Evolutionary conservation across 2,113 vertebrate genomes (phyloP), one percentile per base, ranked within the genome.

Genomic region (Sciurus niger): DNA sequence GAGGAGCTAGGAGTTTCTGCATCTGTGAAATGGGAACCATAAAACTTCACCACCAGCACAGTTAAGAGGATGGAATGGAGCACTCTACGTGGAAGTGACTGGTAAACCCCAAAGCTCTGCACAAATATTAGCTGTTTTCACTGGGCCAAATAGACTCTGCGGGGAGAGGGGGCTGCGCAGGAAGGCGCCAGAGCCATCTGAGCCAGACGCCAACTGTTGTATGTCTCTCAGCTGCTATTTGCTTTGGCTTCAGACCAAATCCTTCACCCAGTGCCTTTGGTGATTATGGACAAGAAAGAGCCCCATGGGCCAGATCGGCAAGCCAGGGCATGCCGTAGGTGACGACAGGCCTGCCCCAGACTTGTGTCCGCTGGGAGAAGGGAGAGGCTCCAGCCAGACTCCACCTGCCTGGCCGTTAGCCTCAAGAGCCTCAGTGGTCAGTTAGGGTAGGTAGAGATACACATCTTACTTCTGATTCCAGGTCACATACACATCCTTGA

Each of bases 181-280:
- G 51, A 86, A 97, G 96, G 95, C 91, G 68, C 96, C 94, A 89
- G 84, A 84, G 90, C 55, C 95, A 90, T 96, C 60, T 40, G 88
- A 97, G 93, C 96, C 97, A 98, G 96, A 97, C 55, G 0, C 94
- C 97, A 96, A 97, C 94, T 97, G 96, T 96, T 93, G 77, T 92
- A 82, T 93, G 96, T 95, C 82, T 96, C 80, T 97, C 95, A 95
- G 94, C 90, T 97, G 96, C 93, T 98, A n/a, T 97, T 97, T 97
- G 86, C 82, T 97, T 96, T 98, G 97, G 97, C 95, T 80, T 82
- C 74, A 14, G 68, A 96, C 67, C 96, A 97, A 97, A 85, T 67
- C 82, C 68, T 97, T 96, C 74, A 79, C 63, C 92, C 73, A 89
- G 18, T 94, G 86, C n/a, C 86, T 94, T 87, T 90, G 73, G 95